These are phyloP conservation scores for Lytechinus variegatus DNA, from an alignment of 35 echinoderm and acorn worm genomes.

Conservation along the genomic window DNA sequence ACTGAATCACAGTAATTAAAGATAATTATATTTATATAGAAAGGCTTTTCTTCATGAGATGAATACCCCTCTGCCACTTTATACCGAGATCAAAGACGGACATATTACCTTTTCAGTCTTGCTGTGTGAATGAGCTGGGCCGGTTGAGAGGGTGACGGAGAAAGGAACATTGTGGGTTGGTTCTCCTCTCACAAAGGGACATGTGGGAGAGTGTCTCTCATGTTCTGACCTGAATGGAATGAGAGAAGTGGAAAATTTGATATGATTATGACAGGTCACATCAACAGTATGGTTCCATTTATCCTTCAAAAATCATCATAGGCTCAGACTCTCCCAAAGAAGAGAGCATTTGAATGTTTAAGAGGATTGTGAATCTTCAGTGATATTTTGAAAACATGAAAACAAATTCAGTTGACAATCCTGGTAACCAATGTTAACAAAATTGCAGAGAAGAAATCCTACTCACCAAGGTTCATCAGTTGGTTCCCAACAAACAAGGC, in stretches of 20 bases:
- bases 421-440: no score
- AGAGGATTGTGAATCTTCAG: no score
- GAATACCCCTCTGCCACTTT: no score
- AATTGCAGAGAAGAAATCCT: neutral
- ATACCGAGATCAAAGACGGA: neutral
- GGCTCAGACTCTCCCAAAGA: no score
- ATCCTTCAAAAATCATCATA: neutral
- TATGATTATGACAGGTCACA: neutral
- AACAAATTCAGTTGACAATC: no score
- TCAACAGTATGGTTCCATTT: neutral
- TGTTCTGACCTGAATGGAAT: constrained; percentile 91
- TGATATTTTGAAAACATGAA: no score
- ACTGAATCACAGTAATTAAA: no score
- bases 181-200: constrained; percentile 94
- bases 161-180: constrained; percentile 96
- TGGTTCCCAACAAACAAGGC: constrained; percentile 99
- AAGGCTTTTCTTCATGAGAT: no score
- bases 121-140: constrained; percentile 85
- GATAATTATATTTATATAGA: no score
- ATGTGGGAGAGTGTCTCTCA: constrained; percentile 96
- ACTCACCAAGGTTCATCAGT: constrained; percentile 99
- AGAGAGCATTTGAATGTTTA: no score
- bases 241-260: neutral
- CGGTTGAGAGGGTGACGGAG: constrained; percentile 83
- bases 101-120: constrained; percentile 77